Base-by-base conservation (phyloP, 2,113 vertebrate species). In the Epinephelus moara region DNA sequence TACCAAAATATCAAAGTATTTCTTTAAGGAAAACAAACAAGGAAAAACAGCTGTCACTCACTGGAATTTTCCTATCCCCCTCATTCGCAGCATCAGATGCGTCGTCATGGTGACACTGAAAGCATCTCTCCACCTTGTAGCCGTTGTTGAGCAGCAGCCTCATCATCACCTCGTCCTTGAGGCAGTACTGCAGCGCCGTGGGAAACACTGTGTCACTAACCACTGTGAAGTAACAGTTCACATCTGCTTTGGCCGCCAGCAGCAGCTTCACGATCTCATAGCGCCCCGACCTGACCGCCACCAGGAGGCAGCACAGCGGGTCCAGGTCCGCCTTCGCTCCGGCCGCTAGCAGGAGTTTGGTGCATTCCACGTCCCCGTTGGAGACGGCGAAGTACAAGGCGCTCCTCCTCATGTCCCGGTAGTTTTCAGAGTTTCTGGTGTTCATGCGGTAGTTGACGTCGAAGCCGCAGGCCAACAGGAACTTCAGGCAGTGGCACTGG, bases 81-180 rank as follows among this genome's bases (percentile, higher is more conserved):
- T 81, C 70, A 1, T 81, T 49, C 0, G 1, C 6, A 4, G 37
- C 66, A 12, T 52, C 33, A 3, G 4, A 2, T 0, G 17, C 0
- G 6, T 57, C 25, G 72, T 89, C 88, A 14, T 93, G 82, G 55
- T 82, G 55, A 78, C 85, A 91, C 10, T 27, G 61, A 23, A 91
- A 90, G 79, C 90, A 93, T 0, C 12, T 94, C 55, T 96, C 93
- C 67, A 93, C 96, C 1, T 94, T 87, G 37, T 97, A 99, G 19
- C 97, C 97, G 0, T 95, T 91, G 83, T 96, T 97, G 45, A 98
- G 93, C 87, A 99, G 85, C 70, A 98, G 88, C 70, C 97, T 93
- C 92, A 97, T 95, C 97, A 99, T 98, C 11, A 94, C 92, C 80
- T 97, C 97, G 8, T 98, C 96, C 23, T 94, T 96, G 19, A 98